A percentile compares a stretch with the other conserved stretches of the same genome.
These are phyloP conservation scores for Electrona antarctica DNA, from an alignment of 2,113 vertebrate genomes.

Conservation along the genomic window DNA sequence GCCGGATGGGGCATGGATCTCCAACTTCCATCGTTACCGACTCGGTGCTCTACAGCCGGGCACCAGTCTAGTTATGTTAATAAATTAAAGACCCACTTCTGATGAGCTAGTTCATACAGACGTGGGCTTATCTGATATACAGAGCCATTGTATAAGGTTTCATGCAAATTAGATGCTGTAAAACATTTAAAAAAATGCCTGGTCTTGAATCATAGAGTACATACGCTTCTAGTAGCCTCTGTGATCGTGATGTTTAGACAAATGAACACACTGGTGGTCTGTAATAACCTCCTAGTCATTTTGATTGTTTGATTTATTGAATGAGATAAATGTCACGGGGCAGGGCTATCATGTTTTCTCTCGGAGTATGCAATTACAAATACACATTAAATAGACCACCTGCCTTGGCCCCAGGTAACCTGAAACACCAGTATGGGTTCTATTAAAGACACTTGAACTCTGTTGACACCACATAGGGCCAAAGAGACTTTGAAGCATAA, in stretches of 20 bases:
- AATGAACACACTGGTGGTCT: not conserved
- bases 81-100: not conserved
- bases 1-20: too few relatives aligned
- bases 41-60: too few relatives aligned
- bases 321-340: not conserved
- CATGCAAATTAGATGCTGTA: too few relatives aligned
- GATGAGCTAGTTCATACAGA: not conserved
- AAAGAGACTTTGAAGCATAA: not conserved
- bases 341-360: constrained; percentile 1
- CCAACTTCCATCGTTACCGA: too few relatives aligned
- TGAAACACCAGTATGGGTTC: constrained; percentile 36
- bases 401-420: constrained; percentile 15
- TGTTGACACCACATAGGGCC: not conserved
- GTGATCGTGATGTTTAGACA: not conserved
- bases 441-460: not conserved
- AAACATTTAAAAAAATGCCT: not conserved
- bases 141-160: too few relatives aligned
- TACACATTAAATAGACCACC: not conserved
- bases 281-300: not conserved
- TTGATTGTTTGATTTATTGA: not conserved
- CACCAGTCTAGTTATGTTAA: not conserved
- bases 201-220: not conserved
- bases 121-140: not conserved
- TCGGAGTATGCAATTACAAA: constrained; percentile 4
- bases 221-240: not conserved